Base-by-base conservation (phyloP, 2,888 invertebrate species). In the Kuschelorhynchus macadamiae region DNA sequence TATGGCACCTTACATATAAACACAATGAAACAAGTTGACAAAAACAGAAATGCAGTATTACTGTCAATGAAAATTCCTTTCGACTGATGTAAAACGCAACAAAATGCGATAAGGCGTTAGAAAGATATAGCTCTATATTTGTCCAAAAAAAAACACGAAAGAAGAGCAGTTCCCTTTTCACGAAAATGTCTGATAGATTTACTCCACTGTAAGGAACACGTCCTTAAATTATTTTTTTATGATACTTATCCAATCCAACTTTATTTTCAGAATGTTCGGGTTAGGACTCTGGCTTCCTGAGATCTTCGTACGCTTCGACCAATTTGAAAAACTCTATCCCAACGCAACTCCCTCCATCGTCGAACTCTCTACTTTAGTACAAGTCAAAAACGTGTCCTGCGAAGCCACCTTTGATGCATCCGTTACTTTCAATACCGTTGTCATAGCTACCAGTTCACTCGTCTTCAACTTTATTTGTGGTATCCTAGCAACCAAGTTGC, bases 271-370 rank as follows among this genome's bases (percentile, higher is more conserved):
- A 11, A 89, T 89, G 21, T 91, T 90, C 64, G 91, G 91, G 1
- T 81, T 91, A 0, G 90, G 90, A 64, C 83, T 93, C 73, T 93
- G 93, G 93, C 87, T 93, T 47, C 93, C 93, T 1, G 92, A 92
- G 78, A 83, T 93, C 7, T 90, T 93, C 65, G 88, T 88, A 42
- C 87, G 92, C 62, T 84, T 86, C 77, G 79, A 86, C 76, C 75
- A 81, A 70, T 78, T 81, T 74, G 76, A 85, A 71, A 73, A 81
- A 77, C 50, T 84, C 71, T 73, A 85, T 78, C 80, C 88, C 74
- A 86, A 87, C 67, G 83, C 81, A 2, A 80, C 86, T 0, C 82
- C 85, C 0, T 85, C 86, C 16, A 81, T 87, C 0, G 85, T 86
- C 62, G 84, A 87, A 67, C 76, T 86, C 16, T 78, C 47, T 4